A percentile compares a stretch with the other conserved stretches of the same genome.
These are phyloP conservation scores for Cyclura pinguis DNA, from an alignment of 2,797 vertebrate genomes.

Conservation along the genomic window DNA sequence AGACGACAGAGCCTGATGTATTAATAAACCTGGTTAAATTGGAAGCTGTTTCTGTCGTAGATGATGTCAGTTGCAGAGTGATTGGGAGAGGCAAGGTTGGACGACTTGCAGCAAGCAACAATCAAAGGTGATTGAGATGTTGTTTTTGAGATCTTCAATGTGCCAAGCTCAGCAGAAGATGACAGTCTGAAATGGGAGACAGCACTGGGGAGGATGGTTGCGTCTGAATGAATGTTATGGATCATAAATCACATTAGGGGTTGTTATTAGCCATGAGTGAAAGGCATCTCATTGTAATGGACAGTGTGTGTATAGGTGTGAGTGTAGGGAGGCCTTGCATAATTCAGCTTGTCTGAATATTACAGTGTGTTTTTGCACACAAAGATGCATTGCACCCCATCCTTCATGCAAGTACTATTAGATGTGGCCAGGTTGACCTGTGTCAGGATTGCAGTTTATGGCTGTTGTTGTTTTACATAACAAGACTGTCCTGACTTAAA, in stretches of 20 bases:
- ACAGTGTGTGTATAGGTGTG: neutral
- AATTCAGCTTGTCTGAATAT: neutral
- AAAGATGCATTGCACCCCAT: neutral
- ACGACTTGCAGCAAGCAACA: too few relatives aligned
- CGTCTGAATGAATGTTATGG: neutral
- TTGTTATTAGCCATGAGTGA: neutral
- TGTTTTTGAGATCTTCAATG: neutral
- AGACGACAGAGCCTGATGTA: neutral
- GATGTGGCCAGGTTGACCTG: neutral
- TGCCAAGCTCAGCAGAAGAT: neutral
- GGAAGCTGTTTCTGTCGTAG: neutral
- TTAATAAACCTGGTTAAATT: conserved; percentile 18
- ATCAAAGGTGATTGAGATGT: neutral
- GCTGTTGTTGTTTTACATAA: neutral
- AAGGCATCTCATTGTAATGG: neutral
- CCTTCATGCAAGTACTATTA: neutral
- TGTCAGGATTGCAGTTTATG: neutral
- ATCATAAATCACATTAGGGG: neutral
- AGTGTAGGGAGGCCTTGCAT: neutral
- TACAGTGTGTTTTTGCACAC: neutral
- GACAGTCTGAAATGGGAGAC: neutral
- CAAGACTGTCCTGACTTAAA: neutral
- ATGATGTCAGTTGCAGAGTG: neutral
- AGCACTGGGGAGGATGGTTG: neutral
- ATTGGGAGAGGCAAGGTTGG: neutral